Evolutionary conservation across 2,113 vertebrate species (phyloP).

Genomic region (Mesitornis unicolor): DNA sequence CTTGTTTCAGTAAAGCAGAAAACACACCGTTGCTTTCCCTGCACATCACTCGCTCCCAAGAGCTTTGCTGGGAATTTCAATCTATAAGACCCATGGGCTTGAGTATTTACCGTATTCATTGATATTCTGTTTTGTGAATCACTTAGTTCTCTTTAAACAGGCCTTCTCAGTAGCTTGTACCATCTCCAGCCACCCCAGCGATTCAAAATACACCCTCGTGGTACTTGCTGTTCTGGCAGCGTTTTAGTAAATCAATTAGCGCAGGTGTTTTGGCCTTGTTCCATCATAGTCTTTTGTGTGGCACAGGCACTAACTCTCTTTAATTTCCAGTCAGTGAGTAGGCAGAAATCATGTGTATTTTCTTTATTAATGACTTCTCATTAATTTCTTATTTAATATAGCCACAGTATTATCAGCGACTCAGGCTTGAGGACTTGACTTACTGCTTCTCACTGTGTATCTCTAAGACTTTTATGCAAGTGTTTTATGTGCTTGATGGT

Average conservation of each 20-base stretch:
- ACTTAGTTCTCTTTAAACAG: neutral
- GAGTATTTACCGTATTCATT: neutral
- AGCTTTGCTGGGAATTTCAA: neutral
- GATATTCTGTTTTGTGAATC: neutral
- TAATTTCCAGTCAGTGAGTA: neutral
- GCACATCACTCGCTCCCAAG: rapidly evolving
- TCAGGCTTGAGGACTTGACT: neutral
- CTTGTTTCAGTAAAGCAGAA: neutral
- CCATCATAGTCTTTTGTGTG: rapidly evolving
- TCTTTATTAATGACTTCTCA: neutral
- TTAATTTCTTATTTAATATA: neutral
- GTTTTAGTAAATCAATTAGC: no score
- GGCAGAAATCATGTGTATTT: neutral
- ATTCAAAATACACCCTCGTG: rapidly evolving
- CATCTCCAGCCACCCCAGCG: rapidly evolving
- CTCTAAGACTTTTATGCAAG: neutral
- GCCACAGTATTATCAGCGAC: neutral
- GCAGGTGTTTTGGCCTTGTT: neutral
- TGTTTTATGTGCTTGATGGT: neutral
- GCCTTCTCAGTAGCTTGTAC: neutral
- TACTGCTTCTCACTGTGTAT: rapidly evolving
- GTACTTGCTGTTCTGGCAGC: neutral
- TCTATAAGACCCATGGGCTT: rapidly evolving
- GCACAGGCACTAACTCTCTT: neutral
- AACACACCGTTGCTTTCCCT: rapidly evolving